Conservation (phyloP, 2,797 vertebrate species). For the Channa striata region DNA sequence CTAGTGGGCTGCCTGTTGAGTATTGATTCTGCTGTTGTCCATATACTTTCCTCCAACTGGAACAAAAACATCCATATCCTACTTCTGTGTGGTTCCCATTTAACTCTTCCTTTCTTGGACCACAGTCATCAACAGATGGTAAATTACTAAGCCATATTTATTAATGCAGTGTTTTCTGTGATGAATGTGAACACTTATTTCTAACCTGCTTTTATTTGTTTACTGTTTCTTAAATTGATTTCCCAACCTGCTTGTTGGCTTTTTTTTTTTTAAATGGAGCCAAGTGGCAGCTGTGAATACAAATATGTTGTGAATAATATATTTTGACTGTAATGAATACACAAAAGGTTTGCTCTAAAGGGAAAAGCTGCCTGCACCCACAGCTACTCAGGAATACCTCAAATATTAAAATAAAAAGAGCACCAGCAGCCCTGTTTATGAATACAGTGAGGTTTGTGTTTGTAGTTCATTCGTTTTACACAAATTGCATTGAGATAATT, state of each 20-base stretch:
- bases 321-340: slow-evolving; percentile 20
- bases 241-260: slow-evolving; percentile 17
- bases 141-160: slow-evolving; percentile 16
- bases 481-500: background rate
- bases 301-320: slow-evolving; percentile 12
- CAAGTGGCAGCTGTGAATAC: slow-evolving; percentile 14
- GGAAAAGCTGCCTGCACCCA: slow-evolving; percentile 10
- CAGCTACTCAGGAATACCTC: background rate
- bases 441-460: background rate
- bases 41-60: slow-evolving; percentile 52
- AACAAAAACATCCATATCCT: slow-evolving; percentile 55
- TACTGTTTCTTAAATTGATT: slow-evolving; percentile 21
- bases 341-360: slow-evolving; percentile 26
- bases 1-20: slow-evolving; percentile 27
- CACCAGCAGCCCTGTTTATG: background rate
- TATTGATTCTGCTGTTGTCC: slow-evolving; percentile 58
- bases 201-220: slow-evolving; percentile 17
- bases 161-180: slow-evolving; percentile 17
- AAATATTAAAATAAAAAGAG: slow-evolving; percentile 8
- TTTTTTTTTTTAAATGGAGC: slow-evolving; percentile 23
- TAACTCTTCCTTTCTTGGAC: slow-evolving; percentile 30
- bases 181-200: slow-evolving; percentile 29
- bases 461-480: background rate
- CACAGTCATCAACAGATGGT: slow-evolving; percentile 37
- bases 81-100: slow-evolving; percentile 28